phyloP scores from a whole-genome alignment of 1,140 invertebrate species.

The Pogonomyrmex californicus region DNA sequence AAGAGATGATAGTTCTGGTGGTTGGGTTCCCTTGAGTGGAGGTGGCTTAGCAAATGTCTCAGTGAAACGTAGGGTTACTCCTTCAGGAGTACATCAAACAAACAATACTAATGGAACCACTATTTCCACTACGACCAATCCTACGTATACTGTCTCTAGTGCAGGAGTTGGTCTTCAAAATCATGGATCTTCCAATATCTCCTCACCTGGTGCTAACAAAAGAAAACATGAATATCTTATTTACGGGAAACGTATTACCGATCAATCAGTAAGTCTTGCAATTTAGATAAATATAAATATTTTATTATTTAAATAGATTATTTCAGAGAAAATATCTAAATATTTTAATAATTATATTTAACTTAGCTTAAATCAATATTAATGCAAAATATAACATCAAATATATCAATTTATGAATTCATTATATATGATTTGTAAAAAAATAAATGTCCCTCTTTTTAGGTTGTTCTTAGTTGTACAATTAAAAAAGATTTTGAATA shows the following conservation, averaged over 20 bases:
- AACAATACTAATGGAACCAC: slow-evolving; percentile 76
- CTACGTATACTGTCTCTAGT: slow-evolving; percentile 74
- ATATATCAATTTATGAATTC: not conserved
- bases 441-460: slow-evolving; percentile 22
- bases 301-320: slow-evolving; percentile 21
- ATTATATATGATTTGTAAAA: slow-evolving; percentile 38
- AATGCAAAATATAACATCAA: not conserved
- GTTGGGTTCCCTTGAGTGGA: slow-evolving; percentile 97
- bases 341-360: not conserved
- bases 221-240: slow-evolving; percentile 95
- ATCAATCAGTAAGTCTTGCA: slow-evolving; percentile 91
- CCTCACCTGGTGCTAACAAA: slow-evolving; percentile 83
- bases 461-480: slow-evolving; percentile 97
- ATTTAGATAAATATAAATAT: not conserved
- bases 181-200: slow-evolving; percentile 81
- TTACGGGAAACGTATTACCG: slow-evolving; percentile 95
- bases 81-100: slow-evolving; percentile 76
- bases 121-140: slow-evolving; percentile 67
- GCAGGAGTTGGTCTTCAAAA: slow-evolving; percentile 70
- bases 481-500: slow-evolving; percentile 99
- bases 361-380: slow-evolving; percentile 16
- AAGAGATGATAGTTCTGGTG: slow-evolving; percentile 97
- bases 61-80: slow-evolving; percentile 91
- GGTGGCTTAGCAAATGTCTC: slow-evolving; percentile 97
- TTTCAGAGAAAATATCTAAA: not conserved